Conservation (phyloP, 2,113 vertebrate species). For the Erinaceus europaeus region DNA sequence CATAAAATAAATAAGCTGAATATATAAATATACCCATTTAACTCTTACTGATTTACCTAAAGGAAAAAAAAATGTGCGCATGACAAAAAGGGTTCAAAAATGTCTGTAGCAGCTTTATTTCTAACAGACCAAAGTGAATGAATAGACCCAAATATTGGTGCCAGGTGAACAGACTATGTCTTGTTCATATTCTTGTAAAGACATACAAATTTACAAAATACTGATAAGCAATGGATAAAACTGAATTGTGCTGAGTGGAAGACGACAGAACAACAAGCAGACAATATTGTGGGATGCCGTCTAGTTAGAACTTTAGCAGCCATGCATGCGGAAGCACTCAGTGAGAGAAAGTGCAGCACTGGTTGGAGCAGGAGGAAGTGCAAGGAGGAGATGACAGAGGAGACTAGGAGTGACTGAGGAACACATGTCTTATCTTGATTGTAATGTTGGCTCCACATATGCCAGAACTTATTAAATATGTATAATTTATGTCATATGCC, state of each 20-base stretch:
- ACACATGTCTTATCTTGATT: background rate
- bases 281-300: background rate
- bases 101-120: background rate
- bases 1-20: background rate
- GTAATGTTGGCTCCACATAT: background rate
- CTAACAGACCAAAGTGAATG: background rate
- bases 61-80: background rate
- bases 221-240: background rate
- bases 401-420: rapidly evolving
- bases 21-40: background rate
- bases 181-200: no score
- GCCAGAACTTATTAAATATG: background rate
- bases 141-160: background rate
- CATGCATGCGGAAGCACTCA: rapidly evolving
- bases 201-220: background rate
- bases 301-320: background rate
- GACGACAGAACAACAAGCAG: background rate
- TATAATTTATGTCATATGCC: background rate
- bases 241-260: background rate
- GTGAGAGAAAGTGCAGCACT: background rate
- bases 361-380: rapidly evolving
- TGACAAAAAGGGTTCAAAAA: background rate
- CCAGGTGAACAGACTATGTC: background rate
- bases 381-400: no score
- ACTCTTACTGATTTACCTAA: background rate